phyloP scores from a whole-genome alignment of 1,140 invertebrate species.

The Pectinophora gossypiella region DNA sequence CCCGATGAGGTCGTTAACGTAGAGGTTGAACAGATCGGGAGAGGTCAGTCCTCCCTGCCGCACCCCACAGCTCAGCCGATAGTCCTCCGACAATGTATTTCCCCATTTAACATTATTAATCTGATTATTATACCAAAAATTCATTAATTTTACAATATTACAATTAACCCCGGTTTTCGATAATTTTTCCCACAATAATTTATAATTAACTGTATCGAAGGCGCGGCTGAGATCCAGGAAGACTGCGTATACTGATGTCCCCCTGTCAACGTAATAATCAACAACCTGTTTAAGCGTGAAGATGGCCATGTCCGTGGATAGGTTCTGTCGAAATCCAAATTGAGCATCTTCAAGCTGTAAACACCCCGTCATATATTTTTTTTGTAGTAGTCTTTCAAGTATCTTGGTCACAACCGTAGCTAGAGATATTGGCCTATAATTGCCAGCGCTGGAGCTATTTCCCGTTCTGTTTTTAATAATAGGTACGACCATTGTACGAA shows the following conservation, averaged over 20 bases:
- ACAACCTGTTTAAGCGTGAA: neutral
- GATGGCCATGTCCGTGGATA: neutral
- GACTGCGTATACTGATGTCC: neutral
- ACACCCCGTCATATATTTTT: neutral
- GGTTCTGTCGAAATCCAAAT: neutral
- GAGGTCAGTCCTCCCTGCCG: slow-evolving; percentile 5
- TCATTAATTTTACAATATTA: neutral
- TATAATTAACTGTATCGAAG: neutral
- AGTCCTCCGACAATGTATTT: neutral
- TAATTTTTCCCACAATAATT: neutral
- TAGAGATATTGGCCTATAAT: neutral
- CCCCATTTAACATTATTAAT: neutral
- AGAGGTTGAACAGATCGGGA: slow-evolving; percentile 5
- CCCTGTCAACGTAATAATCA: neutral
- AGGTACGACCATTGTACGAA: neutral
- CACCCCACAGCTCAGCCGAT: slow-evolving; percentile 1
- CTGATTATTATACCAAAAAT: slow-evolving; percentile 6
- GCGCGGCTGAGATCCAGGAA: neutral
- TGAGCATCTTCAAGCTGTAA: neutral
- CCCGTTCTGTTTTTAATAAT: neutral
- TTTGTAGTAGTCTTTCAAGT: neutral
- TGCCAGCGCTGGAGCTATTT: neutral
- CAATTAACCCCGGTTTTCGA: neutral
- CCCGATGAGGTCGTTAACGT: slow-evolving; percentile 3
- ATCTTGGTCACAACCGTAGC: neutral